A percentile compares a stretch with the other conserved stretches of the same genome.
Evolutionary conservation across 2,888 invertebrate genomes (phyloP).

Genomic region (Hypena proboscidalis): DNA sequence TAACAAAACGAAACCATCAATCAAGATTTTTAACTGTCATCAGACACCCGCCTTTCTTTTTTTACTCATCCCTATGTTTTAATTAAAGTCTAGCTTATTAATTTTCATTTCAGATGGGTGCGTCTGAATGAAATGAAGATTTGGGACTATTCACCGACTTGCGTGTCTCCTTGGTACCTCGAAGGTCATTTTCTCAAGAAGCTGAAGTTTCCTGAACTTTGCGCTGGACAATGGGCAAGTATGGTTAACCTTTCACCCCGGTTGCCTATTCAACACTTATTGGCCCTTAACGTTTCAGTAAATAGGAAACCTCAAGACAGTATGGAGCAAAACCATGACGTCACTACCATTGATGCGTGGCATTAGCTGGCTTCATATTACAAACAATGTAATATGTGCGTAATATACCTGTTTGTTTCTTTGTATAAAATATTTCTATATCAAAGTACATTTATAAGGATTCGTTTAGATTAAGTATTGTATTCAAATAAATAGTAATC

Average conservation of each 20-base stretch:
- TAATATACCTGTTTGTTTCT: not conserved
- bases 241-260: conserved; percentile 89
- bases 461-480: too few species aligned
- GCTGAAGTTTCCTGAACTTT: conserved; percentile 89
- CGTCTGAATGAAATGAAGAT: conserved; percentile 87
- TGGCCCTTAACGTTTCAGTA: conserved; percentile 79
- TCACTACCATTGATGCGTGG: conserved; percentile 70
- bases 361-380: conserved; percentile 43
- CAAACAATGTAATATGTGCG: too few species aligned
- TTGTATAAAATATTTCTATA: not conserved
- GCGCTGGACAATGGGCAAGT: conserved; percentile 92
- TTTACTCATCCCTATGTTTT: not conserved
- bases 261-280: conserved; percentile 84
- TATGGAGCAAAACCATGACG: conserved; percentile 76
- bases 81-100: not conserved
- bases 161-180: conserved; percentile 89
- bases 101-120: conserved; percentile 85
- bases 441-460: too few species aligned
- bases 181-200: conserved; percentile 89
- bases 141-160: conserved; percentile 89
- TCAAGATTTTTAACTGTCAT: not conserved
- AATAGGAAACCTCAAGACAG: conserved; percentile 80
- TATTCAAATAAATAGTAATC: too few species aligned
- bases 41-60: too few species aligned
- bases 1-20: too few species aligned